A percentile compares a stretch with the other conserved stretches of the same genome.
These are phyloP conservation scores for Gadopsis bispinosus DNA, from an alignment of 2,797 vertebrate species.

Conservation along the genomic window DNA sequence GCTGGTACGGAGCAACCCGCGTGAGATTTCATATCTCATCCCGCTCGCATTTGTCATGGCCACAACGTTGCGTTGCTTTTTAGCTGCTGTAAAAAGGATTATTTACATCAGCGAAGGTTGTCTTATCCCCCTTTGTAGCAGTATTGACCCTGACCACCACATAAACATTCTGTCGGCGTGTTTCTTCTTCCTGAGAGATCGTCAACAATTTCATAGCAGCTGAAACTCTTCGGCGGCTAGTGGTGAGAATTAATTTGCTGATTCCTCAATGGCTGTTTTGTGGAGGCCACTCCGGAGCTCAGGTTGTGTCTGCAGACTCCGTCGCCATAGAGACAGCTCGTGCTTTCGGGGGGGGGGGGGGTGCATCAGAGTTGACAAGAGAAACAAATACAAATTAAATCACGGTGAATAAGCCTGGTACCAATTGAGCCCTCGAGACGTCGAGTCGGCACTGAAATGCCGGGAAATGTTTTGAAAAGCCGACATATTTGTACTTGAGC, in stretches of 20 bases:
- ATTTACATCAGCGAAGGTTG: conserved; percentile 52
- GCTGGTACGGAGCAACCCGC: conserved; percentile 36
- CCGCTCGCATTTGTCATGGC: conserved; percentile 40
- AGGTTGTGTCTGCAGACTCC: conserved; percentile 8
- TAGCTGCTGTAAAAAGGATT: conserved; percentile 42
- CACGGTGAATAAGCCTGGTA: conserved; percentile 27
- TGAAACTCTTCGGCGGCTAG: conserved; percentile 10
- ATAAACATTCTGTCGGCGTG: conserved; percentile 47
- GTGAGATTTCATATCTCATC: conserved; percentile 48
- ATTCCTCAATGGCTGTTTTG: conserved; percentile 64
- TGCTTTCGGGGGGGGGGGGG: neutral
- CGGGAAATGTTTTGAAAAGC: conserved; percentile 13
- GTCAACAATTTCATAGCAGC: conserved; percentile 46
- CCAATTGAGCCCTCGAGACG: conserved; percentile 41
- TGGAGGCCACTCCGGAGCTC: conserved; percentile 14
- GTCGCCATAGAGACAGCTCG: conserved; percentile 52
- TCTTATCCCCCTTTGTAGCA: conserved; percentile 16
- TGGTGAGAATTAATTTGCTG: conserved; percentile 44
- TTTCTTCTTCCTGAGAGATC: conserved; percentile 35
- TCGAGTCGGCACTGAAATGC: conserved; percentile 11
- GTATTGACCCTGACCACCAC: conserved; percentile 30
- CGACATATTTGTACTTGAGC: neutral
- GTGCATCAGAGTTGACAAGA: conserved; percentile 47
- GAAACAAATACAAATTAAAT: conserved; percentile 66
- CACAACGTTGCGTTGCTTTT: conserved; percentile 15